Conservation (phyloP, 2,888 invertebrate species). For the Eristalis intricaria region DNA sequence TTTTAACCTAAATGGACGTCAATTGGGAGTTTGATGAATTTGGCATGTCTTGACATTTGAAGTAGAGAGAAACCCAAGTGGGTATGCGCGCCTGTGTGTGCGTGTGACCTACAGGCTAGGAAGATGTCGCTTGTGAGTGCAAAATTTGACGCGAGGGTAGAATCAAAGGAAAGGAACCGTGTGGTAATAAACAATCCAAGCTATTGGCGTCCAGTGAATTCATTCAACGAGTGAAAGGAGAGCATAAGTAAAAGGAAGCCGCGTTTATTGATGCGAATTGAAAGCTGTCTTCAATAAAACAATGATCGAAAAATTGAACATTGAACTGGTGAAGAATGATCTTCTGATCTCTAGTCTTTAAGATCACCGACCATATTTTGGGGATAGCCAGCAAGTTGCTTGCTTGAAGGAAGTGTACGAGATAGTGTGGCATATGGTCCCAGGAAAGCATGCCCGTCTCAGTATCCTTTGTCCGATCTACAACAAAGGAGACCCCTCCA, state of each 20-base stretch:
- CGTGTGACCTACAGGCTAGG: background rate
- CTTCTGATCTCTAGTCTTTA: no score
- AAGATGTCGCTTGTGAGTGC: background rate
- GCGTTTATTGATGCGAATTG: background rate
- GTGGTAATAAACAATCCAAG: no score
- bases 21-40: background rate
- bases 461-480: no score
- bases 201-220: background rate
- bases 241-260: background rate
- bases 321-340: no score
- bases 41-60: background rate
- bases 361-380: no score
- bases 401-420: no score
- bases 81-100: background rate
- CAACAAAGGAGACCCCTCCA: no score
- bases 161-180: background rate
- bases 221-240: background rate
- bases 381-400: no score
- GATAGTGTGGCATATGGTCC: no score
- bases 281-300: background rate
- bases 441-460: no score
- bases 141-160: background rate
- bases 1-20: background rate
- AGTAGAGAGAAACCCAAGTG: background rate
- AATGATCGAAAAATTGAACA: background rate